These are phyloP conservation scores for Hylyphantes graminicola DNA, from an alignment of 1,140 invertebrate genomes.

Conservation along the genomic window DNA sequence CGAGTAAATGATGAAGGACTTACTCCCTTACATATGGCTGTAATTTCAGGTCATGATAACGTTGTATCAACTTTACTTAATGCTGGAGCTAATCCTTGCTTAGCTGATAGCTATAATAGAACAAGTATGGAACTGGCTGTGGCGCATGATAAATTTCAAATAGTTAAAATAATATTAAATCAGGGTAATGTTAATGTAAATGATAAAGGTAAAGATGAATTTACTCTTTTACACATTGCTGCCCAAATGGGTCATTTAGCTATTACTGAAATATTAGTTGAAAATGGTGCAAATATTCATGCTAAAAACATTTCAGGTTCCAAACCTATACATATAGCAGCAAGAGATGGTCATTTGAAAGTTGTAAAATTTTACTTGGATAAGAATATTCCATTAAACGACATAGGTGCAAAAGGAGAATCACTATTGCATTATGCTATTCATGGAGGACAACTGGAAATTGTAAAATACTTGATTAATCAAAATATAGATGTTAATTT, in stretches of 20 bases:
- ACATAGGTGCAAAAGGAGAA: neutral
- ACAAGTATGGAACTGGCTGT: too few species aligned
- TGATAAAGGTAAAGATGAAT: neutral
- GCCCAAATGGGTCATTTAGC: neutral
- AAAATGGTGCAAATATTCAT: conserved; percentile 1
- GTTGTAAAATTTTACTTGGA: conserved; percentile 19
- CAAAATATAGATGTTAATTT: conserved; percentile 3
- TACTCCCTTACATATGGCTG: too few species aligned
- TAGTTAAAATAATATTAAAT: too few species aligned
- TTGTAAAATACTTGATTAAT: neutral
- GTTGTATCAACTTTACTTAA: too few species aligned
- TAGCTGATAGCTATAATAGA: too few species aligned
- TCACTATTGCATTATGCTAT: conserved; percentile 5
- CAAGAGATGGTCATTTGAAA: conserved; percentile 62
- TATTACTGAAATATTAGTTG: conserved; percentile 29
- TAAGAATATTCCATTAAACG: neutral
- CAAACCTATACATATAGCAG: conserved; percentile 64
- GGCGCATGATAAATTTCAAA: too few species aligned
- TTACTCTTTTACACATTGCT: conserved; percentile 14
- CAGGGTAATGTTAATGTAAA: neutral
- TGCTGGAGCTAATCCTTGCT: too few species aligned
- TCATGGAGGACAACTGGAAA: neutral
- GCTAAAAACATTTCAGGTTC: neutral
- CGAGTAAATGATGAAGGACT: too few species aligned
- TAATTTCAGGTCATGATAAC: too few species aligned